phyloP scores from a whole-genome alignment of 2,888 invertebrate genomes.

The Didymodactylos carnosus region DNA sequence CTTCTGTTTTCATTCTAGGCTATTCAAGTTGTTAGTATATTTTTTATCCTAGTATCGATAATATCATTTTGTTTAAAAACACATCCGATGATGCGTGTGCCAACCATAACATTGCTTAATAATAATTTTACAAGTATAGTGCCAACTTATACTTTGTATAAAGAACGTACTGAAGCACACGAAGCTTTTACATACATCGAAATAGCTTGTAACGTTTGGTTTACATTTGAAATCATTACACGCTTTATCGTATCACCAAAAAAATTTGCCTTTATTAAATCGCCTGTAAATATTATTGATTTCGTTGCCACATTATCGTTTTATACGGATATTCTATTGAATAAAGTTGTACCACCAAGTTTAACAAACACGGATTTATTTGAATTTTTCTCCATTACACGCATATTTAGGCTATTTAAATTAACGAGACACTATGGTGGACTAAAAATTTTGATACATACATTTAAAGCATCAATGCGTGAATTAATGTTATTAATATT shows the following conservation, averaged over 20 bases:
- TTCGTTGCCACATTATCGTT: slow-evolving; percentile 77
- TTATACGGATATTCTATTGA: slow-evolving; percentile 55
- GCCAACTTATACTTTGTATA: slow-evolving; percentile 57
- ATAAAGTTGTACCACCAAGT: slow-evolving; percentile 24
- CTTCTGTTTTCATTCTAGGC: slow-evolving; percentile 49
- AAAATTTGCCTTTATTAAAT: slow-evolving; percentile 67
- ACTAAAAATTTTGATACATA: slow-evolving; percentile 79
- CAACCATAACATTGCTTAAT: slow-evolving; percentile 25
- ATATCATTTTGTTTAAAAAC: slow-evolving; percentile 88
- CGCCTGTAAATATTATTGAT: slow-evolving; percentile 81
- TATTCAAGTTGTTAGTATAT: slow-evolving; percentile 72
- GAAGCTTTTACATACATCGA: slow-evolving; percentile 77
- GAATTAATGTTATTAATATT: slow-evolving; percentile 78
- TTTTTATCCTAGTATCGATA: slow-evolving; percentile 87
- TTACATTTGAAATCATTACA: slow-evolving; percentile 71
- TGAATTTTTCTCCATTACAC: slow-evolving; percentile 81
- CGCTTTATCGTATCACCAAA: slow-evolving; percentile 69
- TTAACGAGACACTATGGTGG: slow-evolving; percentile 80
- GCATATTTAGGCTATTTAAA: slow-evolving; percentile 78
- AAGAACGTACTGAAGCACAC: slow-evolving; percentile 74
- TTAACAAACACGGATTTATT: slow-evolving; percentile 53
- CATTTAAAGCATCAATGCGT: slow-evolving; percentile 82
- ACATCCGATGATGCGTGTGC: slow-evolving; percentile 58
- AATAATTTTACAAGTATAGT: slow-evolving; percentile 19
- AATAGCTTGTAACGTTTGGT: slow-evolving; percentile 77